Base-by-base conservation (phyloP, 2,888 invertebrate species). In the Thera britannica region DNA sequence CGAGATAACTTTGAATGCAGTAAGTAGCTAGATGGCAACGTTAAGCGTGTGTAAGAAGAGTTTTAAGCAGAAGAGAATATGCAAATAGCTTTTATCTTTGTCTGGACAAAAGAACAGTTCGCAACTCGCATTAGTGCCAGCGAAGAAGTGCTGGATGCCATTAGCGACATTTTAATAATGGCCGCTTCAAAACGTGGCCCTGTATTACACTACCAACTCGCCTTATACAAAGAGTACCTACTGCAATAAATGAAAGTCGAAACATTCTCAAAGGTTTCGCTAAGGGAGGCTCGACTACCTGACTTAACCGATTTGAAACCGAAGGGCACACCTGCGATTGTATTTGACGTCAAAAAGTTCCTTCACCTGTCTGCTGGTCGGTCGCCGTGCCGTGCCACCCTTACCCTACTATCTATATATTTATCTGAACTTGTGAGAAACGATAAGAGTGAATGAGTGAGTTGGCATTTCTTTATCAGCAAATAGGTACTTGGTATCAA, bases 311-410 rank as follows among this genome's bases (percentile, higher is more conserved):
- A 73, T 79, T 82, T 77, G 76, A 77, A 79, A 79, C 75, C 78
- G 75, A 81, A 79, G 81, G 83, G 80, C 82, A 77, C 88, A 88
- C 86, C 87, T 88, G 88, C 86, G 79, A 80, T 77, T 76, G 78
- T 72, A 70, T 65, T 77, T 83, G 83, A 83, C 84, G 83, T 83
- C 84, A 84, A 77, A 82, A 78, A 81, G 86, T 86, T 84, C 83
- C 82, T 86, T 88, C 88, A 88, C 88, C 88, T 88, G 88, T 83
- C 83, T 80, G 75, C 70, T 75, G 75, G 74, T 64, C 71, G 77
- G 77, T 80, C 76, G 77, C 81, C 79, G 81, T 79, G 68, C 73
- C 72, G 72, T 77, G 51, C 74, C 76, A 79, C 76, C 77, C 78
- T 72, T 77, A 77, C 73, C 77, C 74, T 73, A 77, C 79, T 74